Base-by-base conservation (phyloP, 2,797 vertebrate genomes). In the Onychomys arenicola region DNA sequence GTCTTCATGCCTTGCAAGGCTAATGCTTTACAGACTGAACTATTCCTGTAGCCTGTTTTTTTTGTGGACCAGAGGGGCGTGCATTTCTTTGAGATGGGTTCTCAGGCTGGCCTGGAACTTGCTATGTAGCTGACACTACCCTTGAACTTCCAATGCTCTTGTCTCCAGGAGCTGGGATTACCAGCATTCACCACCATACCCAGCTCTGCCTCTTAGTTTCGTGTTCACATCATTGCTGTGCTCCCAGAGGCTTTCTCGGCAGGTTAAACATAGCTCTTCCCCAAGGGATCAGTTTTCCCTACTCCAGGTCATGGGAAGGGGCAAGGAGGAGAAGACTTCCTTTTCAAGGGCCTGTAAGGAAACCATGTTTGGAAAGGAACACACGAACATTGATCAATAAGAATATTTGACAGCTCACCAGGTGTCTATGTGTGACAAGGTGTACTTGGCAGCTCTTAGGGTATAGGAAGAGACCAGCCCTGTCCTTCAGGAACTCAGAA, bases 241-340 rank as follows among this genome's bases (percentile, higher is more conserved):
- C 37, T 95, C 49, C 81, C 73, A 13, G 43, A 85, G 55, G 37
- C 81, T 67, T 92, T 93, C 85, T 71, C 83, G 85, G 89, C 92
- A 85, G 73, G 90, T 91, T 97, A 93, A 90, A 97, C 93, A 89
- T 76, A 97, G 95, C 17, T 52, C 77, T 86, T 63, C 84, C 92
- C 96, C 2, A 1, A n/a, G 96, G 93, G 91, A 88, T 23, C 91
- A 23, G 93, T 63, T 78, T 83, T 96, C 92, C 65, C 55, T 34
- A 89, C 27, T 87, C 59, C 61, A 76, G 96, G 93, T 96, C 96
- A 27, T 96, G 95, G 94, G 95, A 96, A 95, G 80, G 96, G 94
- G 87, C 94, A 95, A 87, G 87, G 86, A 95, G 81, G 83, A 75
- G 34, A 49, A 40, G 92, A 49, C 49, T 96, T 96, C 80, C 76